These are phyloP conservation scores for Tortricodes alternella DNA, from an alignment of 2,888 invertebrate genomes.

Conservation along the genomic window DNA sequence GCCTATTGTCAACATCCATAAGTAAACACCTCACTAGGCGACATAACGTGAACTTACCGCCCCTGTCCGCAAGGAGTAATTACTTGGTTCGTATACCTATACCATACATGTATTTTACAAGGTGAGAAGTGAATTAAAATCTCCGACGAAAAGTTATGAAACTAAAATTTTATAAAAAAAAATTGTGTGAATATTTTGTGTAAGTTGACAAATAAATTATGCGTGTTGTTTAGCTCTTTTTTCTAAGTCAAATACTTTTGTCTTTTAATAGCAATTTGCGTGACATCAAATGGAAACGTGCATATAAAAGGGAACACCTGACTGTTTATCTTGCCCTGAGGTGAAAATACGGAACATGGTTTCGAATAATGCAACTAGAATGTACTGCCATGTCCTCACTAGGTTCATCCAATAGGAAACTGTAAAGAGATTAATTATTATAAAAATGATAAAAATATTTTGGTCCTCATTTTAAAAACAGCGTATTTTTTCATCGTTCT, in stretches of 20 bases:
- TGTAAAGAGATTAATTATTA: too few relatives aligned
- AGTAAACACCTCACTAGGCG: background rate
- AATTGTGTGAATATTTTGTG: too few relatives aligned
- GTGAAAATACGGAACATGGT: slow-evolving; percentile 43
- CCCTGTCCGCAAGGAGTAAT: background rate
- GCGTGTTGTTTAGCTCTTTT: too few relatives aligned
- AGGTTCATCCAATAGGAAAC: slow-evolving; percentile 52
- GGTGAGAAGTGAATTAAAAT: too few relatives aligned
- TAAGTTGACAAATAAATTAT: too few relatives aligned
- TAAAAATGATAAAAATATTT: too few relatives aligned
- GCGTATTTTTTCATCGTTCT: too few relatives aligned
- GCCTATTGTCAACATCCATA: background rate
- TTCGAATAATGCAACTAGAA: slow-evolving; percentile 45
- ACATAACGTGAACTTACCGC: slow-evolving; percentile 6
- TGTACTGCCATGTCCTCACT: slow-evolving; percentile 49
- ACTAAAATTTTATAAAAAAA: too few relatives aligned
- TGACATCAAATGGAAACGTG: slow-evolving; percentile 52
- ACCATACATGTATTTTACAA: background rate
- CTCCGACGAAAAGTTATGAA: too few relatives aligned
- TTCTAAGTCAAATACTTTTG: slow-evolving; percentile 53
- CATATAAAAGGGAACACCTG: slow-evolving; percentile 54
- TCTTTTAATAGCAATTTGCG: slow-evolving; percentile 49
- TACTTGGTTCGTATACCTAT: background rate
- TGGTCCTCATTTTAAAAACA: too few relatives aligned
- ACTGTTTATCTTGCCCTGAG: slow-evolving; percentile 45